Evolutionary conservation across 2,888 invertebrate genomes (phyloP).

Genomic region (Elaeidobius kamerunicus): DNA sequence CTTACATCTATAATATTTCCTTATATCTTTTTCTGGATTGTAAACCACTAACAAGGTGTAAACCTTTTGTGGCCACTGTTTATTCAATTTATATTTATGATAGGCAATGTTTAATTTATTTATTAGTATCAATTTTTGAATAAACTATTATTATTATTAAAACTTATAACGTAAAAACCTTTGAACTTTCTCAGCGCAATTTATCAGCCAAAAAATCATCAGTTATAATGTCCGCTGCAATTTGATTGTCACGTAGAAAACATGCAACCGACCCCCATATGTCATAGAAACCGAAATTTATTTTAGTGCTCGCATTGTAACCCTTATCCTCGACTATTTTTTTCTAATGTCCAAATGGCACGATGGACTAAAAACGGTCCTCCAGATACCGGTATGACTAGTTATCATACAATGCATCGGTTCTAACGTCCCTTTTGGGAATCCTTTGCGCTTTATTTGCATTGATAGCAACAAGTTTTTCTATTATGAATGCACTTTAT

Average conservation of each 20-base stretch:
- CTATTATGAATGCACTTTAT: conserved; percentile 28
- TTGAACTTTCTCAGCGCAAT: too few species aligned
- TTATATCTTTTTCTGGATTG: too few species aligned
- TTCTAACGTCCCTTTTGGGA: conserved; percentile 27
- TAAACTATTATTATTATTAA: too few species aligned
- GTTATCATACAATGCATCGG: conserved; percentile 28
- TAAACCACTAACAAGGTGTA: too few species aligned
- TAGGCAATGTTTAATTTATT: too few species aligned
- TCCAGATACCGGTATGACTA: conserved; percentile 37
- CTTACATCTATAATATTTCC: too few species aligned
- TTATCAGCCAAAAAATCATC: too few species aligned
- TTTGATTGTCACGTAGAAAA: neutral
- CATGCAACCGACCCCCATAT: conserved; percentile 5
- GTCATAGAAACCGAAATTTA: conserved; percentile 18
- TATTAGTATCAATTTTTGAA: too few species aligned
- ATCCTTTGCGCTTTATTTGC: conserved; percentile 29
- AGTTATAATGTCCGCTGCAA: neutral
- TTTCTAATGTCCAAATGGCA: conserved; percentile 38
- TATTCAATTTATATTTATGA: too few species aligned
- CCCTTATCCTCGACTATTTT: conserved; percentile 25
- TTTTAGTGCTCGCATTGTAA: conserved; percentile 23
- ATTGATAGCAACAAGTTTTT: conserved; percentile 31
- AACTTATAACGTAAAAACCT: too few species aligned
- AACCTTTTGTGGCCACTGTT: too few species aligned
- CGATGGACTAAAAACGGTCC: conserved; percentile 34